Evolutionary conservation across 2,113 vertebrate species (phyloP).

Genomic region (Vidua macroura): DNA sequence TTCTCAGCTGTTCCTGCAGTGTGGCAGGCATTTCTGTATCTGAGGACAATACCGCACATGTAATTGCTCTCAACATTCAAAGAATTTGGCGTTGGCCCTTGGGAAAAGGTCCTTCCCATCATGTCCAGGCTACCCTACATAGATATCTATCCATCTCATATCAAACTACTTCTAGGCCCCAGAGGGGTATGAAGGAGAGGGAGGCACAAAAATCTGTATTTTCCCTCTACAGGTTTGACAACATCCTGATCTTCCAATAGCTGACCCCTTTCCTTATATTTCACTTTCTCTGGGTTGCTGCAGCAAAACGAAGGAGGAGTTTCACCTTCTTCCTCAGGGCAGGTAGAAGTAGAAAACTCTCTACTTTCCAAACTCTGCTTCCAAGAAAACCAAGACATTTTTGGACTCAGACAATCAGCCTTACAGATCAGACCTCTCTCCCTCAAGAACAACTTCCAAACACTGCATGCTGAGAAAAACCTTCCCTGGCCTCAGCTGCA

Average conservation of each 20-base stretch:
- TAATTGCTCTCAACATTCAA: neutral
- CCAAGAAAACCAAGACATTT: neutral
- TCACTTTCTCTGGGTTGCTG: neutral
- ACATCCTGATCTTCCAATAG: neutral
- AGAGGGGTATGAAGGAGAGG: neutral
- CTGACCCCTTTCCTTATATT: rapidly evolving
- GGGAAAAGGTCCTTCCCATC: neutral
- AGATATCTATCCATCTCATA: neutral
- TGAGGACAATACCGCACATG: neutral
- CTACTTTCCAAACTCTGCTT: neutral
- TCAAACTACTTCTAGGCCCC: neutral
- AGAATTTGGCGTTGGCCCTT: neutral
- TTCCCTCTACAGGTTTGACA: neutral
- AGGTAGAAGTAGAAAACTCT: neutral
- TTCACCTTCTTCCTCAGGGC: neutral
- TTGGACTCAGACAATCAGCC: neutral
- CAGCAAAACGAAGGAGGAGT: neutral
- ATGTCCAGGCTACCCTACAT: neutral
- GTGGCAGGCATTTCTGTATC: neutral
- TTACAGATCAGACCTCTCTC: neutral
- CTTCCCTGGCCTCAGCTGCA: constrained; percentile 19
- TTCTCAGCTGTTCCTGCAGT: neutral
- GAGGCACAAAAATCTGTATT: neutral
- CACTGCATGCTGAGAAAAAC: neutral
- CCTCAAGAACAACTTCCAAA: neutral